A percentile compares a stretch with the other conserved stretches of the same genome.
These are phyloP conservation scores for Dinoponera quadriceps DNA, from an alignment of 1,140 invertebrate species.

Conservation along the genomic window DNA sequence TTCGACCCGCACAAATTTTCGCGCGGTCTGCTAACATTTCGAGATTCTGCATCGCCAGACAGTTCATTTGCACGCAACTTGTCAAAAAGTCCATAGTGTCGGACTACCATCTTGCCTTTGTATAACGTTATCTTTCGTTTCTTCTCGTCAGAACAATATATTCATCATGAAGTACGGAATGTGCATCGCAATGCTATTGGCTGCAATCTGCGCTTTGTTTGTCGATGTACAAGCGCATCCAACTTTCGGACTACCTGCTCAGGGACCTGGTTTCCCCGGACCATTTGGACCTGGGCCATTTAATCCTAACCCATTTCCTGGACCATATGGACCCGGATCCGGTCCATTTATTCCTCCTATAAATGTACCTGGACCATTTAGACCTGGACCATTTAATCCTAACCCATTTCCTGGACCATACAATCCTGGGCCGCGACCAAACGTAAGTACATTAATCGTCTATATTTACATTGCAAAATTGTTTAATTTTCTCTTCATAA, in stretches of 20 bases:
- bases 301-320: conserved; percentile 39
- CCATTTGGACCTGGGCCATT: too few species aligned
- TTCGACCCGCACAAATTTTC: too few species aligned
- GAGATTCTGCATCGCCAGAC: too few species aligned
- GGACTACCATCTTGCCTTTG: neutral
- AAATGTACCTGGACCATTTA: too few species aligned
- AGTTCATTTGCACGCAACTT: conserved; percentile 8
- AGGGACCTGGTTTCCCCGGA: too few species aligned
- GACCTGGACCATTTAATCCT: conserved; percentile 55
- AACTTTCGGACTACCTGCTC: neutral
- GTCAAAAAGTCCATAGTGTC: neutral
- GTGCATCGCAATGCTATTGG: conserved; percentile 36
- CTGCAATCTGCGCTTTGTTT: conserved; percentile 42
- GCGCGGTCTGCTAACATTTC: too few species aligned
- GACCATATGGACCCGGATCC: neutral
- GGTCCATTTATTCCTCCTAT: too few species aligned
- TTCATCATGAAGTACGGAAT: conserved; percentile 39
- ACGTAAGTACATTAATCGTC: conserved; percentile 38
- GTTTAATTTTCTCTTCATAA: neutral
- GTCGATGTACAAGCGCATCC: conserved; percentile 24
- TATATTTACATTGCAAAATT: neutral
- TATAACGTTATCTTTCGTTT: conserved; percentile 16
- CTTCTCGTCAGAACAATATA: conserved; percentile 23
- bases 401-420: conserved; percentile 46
- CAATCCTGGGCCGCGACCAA: neutral